Evolutionary conservation across 2,113 vertebrate species (phyloP), one percentile per base, ranked within the genome.

Genomic region (Henicopernis longicauda): DNA sequence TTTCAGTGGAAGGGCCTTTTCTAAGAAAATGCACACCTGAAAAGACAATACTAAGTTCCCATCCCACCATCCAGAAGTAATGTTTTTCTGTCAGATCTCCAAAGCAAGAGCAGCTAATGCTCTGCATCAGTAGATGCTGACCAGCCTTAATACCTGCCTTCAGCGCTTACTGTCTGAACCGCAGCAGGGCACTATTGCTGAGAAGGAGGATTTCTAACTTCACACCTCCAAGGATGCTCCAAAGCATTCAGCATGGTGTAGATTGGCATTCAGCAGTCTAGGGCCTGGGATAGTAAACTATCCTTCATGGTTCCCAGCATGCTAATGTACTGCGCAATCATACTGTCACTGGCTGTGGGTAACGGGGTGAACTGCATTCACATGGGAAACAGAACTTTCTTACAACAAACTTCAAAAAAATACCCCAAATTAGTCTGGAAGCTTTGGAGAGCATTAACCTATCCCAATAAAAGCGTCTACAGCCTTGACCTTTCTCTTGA

Each of bases 251-350:
- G 44, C 87, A 69, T 23, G 22, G n/a, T 73, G 38, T 20, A 78
- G 29, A 55, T 80, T 61, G 58, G 19, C 13, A 61, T 57, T 71
- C 29, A 36, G 25, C 38, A 49, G 36, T 25, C n/a, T 21, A 59
- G n/a, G 25, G 18, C 12, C 26, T 23, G 29, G 34, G 36, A 52
- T 3, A 90, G 5, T 32, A 59, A 85, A 91, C 80, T 16, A 80
- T 15, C 23, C 54, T 47, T 59, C 31, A 59, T 14, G 31, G 58
- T 32, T 52, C 34, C 42, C 52, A 89, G 62, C 34, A 57, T 25
- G 31, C 22, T 47, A 73, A 80, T 0, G 0, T 57, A 23, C 36
- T 70, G 50, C 3, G 1, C 44, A 52, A 13, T 31, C 36, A 40
- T 21, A 20, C 22, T 49, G 8, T 21, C 52, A n/a, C 31, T 58